Evolutionary conservation across 1,140 invertebrate species (phyloP).

Genomic region (Euglossa dilemma): DNA sequence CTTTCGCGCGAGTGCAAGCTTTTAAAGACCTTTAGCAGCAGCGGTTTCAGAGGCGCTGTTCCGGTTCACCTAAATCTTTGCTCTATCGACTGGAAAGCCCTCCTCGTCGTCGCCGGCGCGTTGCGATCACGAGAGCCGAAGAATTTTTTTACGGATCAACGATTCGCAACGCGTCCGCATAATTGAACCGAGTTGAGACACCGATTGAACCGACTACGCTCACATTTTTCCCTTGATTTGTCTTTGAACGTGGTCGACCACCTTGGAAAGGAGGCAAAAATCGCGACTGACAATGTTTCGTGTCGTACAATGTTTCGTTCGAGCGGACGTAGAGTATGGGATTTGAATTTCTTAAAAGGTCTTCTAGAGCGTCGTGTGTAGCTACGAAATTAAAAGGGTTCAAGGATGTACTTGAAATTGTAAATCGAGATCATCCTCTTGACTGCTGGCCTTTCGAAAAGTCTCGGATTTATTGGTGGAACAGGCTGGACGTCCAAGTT

Average conservation of each 20-base stretch:
- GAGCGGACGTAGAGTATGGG: no score
- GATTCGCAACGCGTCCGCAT: background rate
- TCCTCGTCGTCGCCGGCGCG: background rate
- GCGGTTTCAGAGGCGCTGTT: slow-evolving; percentile 50
- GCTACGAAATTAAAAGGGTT: background rate
- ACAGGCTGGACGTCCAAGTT: background rate
- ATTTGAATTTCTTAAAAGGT: background rate
- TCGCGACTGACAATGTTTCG: background rate
- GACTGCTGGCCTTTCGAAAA: no score
- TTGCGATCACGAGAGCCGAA: slow-evolving; percentile 5
- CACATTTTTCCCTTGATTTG: background rate
- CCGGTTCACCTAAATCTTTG: slow-evolving; percentile 69
- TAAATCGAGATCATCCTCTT: background rate
- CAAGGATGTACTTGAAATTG: background rate
- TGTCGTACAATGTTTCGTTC: background rate
- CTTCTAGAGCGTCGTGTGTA: background rate
- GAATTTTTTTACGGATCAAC: slow-evolving; percentile 7
- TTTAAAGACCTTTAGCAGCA: slow-evolving; percentile 67
- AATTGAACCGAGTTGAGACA: slow-evolving; percentile 8
- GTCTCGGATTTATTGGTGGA: background rate
- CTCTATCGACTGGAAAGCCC: slow-evolving; percentile 63
- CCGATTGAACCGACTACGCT: background rate
- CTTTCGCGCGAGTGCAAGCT: slow-evolving; percentile 59
- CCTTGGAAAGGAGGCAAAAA: background rate
- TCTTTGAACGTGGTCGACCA: no score